Evolutionary conservation across 2,888 invertebrate genomes (phyloP).

Genomic region (Tortrix viridana): DNA sequence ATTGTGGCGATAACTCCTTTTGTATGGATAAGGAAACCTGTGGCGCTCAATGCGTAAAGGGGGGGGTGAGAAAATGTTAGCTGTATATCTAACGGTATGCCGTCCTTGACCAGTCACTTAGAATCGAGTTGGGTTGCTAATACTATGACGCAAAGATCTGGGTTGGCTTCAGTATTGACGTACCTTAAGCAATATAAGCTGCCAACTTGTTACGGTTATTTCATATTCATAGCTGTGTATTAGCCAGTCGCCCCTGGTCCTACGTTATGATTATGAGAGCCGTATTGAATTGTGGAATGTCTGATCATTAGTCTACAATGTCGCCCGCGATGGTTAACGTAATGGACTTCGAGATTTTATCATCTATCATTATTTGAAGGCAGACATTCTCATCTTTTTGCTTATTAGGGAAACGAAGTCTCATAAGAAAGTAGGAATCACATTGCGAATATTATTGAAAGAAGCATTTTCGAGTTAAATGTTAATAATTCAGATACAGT

Average conservation of each 20-base stretch:
- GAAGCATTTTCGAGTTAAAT: background rate
- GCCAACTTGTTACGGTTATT: constrained; percentile 7
- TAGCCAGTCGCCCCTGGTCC: constrained; percentile 13
- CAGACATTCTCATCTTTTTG: background rate
- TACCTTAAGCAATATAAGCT: background rate
- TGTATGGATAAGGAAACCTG: too few species aligned
- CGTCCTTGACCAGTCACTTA: constrained; percentile 8
- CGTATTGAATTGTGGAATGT: constrained; percentile 32
- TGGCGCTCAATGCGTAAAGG: too few species aligned
- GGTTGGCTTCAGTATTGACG: constrained; percentile 13
- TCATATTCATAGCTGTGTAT: constrained; percentile 25
- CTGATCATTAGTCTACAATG: constrained; percentile 30
- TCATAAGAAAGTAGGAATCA: background rate
- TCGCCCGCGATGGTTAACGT: constrained; percentile 5
- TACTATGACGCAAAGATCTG: constrained; percentile 6
- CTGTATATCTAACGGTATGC: background rate
- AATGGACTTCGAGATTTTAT: constrained; percentile 21
- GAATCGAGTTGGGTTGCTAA: constrained; percentile 13
- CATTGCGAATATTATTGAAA: background rate
- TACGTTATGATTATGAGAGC: constrained; percentile 30
- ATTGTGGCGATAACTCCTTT: too few species aligned
- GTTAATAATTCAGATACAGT: background rate
- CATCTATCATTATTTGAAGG: constrained; percentile 8
- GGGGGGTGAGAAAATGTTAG: background rate
- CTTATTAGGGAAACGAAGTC: background rate